Evolutionary conservation across 1,140 invertebrate species (phyloP), one percentile per base, ranked within the genome.

Genomic region (Protaetia brevitarsis): DNA sequence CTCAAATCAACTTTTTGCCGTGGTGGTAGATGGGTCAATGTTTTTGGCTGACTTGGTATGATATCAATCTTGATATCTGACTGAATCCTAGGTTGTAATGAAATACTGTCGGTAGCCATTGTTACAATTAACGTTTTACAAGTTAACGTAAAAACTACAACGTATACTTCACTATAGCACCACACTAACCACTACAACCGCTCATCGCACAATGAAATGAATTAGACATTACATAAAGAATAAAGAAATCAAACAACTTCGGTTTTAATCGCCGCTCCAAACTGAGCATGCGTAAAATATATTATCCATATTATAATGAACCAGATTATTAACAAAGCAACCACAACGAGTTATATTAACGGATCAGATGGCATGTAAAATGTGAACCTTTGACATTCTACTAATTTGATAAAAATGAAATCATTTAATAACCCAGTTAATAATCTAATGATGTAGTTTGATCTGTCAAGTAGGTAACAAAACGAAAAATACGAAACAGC

Each of bases 1-100:
- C 90, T 91, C 77, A 96, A 83, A 75, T 95, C 92, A 66, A 96
- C 92, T 57, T 93, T 89, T 36, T 90, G 91, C 73, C 93, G 85
- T 76, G 91, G 88, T 6, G 91, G 91, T 63, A 96, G 83, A 77
- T 94, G 91, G 57, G 89, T 89, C 36, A 93, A 83, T 3, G 88
- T 90, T 79, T 90, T 92, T 11, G 86, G 88, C 77, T 90, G 88
- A 10, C 82, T 78, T 19, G 88, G 87, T 5, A 83, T 77, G 69
- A 89, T 87, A 69, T 86, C 85, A 71, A 89, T 79, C 73, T 85
- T 84, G 28, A 81, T 75, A 45, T 63, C 45, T 23, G 75, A 68
- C 7, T 67, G 31, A 66, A 74, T 74, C 76, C 80, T 82, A 69
- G 76, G 78, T 74, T 81, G 77, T 60, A 81, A 78, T 67, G 82